These are phyloP conservation scores for Megaustenia siamemsis DNA, from an alignment of 2,888 invertebrate species.

Conservation along the genomic window DNA sequence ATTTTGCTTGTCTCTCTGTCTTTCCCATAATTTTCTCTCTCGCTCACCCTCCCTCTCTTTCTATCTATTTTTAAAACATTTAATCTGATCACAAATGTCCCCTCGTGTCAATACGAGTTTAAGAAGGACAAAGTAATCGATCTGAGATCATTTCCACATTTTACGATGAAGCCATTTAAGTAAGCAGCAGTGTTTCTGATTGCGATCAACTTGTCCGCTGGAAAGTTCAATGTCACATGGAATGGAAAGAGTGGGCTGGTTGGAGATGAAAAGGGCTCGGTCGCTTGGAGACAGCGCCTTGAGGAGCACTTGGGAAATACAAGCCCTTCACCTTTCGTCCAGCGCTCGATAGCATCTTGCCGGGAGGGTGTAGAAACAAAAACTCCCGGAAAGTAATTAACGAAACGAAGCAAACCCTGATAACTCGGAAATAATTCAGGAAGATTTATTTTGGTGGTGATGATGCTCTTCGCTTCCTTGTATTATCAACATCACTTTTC, in stretches of 20 bases:
- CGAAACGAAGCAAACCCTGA: not conserved
- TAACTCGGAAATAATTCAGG: not conserved
- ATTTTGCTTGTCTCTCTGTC: too few species aligned
- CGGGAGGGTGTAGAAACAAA: not conserved
- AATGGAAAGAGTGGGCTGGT: not conserved
- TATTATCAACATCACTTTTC: not conserved
- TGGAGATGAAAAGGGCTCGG: not conserved
- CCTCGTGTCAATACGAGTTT: too few species aligned
- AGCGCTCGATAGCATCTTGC: not conserved
- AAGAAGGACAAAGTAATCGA: not conserved
- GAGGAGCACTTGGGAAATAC: slow-evolving; percentile 2
- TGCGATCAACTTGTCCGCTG: not conserved
- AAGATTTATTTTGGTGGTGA: not conserved
- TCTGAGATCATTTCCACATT: not conserved
- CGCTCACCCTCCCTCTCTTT: too few species aligned
- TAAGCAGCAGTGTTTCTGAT: not conserved
- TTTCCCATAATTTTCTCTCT: too few species aligned
- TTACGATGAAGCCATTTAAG: not conserved
- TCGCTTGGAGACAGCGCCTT: not conserved
- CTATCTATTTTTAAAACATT: too few species aligned
- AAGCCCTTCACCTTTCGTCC: not conserved
- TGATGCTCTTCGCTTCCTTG: not conserved
- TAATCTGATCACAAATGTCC: too few species aligned
- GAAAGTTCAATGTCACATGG: not conserved
- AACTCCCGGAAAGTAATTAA: not conserved